Evolutionary conservation across 2,888 invertebrate genomes (phyloP), one percentile per base, ranked within the genome.

Genomic region (Myopa tessellatipennis): DNA sequence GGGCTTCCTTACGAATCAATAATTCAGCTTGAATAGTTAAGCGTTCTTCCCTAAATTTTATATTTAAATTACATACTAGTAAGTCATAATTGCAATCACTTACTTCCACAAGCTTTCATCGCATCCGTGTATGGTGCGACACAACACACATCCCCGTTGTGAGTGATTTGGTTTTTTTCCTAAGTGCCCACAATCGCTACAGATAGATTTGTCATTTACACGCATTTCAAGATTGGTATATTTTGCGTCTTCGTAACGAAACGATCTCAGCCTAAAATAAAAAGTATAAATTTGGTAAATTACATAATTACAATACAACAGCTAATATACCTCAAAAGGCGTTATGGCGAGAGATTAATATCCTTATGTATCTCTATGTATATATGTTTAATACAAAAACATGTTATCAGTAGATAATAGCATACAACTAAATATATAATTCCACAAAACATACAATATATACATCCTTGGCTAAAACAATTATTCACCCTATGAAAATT

Each of bases 101-200:
- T 87, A 93, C 93, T 92, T 93, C 86, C 92, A 93, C 71, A 91
- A 90, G 26, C 89, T 89, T 74, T 92, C 91, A 76, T 91, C 89
- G 85, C 95, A 95, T 12, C 93, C 93, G 1, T 88, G 90, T 67
- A 89, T 84, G 0, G 92, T 93, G 6, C 90, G 91, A 85, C 95
- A 95, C 0, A 90, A 87, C 0, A 87, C 88, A 82, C 95, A 95
- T 0, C 95, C 95, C 82, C 90, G 91, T 87, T 90, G 93, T 38
- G 90, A 87, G 85, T 95, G 95, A 60, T 90, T 87, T 80, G 90
- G 90, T 8, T 91, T 81, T 81, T 92, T 92, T 0, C 95, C 95
- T 45, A 87, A 85, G 87, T 95, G 95, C 0, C 95, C 95, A 87
- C 95, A 95, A 70, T 92, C 91, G 55, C 92, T 91, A 85, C 95